Evolutionary conservation across 2,888 invertebrate genomes (phyloP).

Genomic region (Tetrapedia diversipes): DNA sequence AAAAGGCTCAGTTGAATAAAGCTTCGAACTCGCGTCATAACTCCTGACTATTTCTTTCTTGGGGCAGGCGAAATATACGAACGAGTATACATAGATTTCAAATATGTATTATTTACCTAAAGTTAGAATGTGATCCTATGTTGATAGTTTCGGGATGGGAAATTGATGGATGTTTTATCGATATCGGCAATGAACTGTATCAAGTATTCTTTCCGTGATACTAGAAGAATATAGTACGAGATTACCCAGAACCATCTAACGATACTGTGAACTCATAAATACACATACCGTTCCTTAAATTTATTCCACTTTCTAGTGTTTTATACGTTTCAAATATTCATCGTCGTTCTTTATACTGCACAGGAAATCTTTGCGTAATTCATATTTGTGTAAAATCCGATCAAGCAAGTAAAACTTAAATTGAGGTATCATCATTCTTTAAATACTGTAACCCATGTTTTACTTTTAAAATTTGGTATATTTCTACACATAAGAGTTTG

Average conservation of each 20-base stretch:
- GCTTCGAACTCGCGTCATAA: not conserved
- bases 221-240: not conserved
- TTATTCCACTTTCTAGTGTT: too few relatives aligned
- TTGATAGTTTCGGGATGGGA: constrained; percentile 41
- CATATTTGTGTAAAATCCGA: too few relatives aligned
- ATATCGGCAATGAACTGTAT: constrained; percentile 16
- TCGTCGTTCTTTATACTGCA: too few relatives aligned
- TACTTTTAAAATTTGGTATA: too few relatives aligned
- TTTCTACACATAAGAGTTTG: too few relatives aligned
- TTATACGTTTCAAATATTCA: too few relatives aligned
- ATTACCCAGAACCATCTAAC: not conserved
- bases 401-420: too few relatives aligned
- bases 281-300: too few relatives aligned
- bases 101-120: constrained; percentile 25
- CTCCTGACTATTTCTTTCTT: not conserved
- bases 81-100: constrained; percentile 24
- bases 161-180: constrained; percentile 50
- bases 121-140: constrained; percentile 13
- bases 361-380: too few relatives aligned
- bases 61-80: not conserved
- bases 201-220: constrained; percentile 31
- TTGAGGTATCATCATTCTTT: too few relatives aligned
- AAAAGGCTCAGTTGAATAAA: not conserved
- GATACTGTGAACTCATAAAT: too few relatives aligned
- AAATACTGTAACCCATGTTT: too few relatives aligned